These are phyloP conservation scores for Pseudolycoriella hygida DNA, from an alignment of 2,888 invertebrate genomes.

Conservation along the genomic window DNA sequence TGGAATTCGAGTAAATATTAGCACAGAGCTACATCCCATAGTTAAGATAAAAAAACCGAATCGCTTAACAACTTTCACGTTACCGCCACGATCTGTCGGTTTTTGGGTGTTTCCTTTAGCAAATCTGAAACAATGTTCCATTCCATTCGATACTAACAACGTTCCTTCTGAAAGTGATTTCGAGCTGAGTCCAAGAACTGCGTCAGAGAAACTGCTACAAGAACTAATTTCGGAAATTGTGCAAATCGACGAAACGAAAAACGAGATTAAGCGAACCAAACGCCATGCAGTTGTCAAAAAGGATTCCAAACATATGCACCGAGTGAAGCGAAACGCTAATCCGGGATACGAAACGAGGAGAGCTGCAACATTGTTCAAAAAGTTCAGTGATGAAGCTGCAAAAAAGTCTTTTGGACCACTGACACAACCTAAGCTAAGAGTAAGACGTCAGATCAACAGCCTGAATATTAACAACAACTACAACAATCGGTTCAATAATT, in stretches of 20 bases:
- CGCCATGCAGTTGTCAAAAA: neutral
- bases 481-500: constrained; percentile 4
- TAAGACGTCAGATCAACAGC: too few species aligned
- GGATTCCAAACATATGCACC: neutral
- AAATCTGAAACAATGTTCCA: constrained; percentile 37
- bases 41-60: constrained; percentile 34
- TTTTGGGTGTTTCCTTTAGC: constrained; percentile 59
- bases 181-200: constrained; percentile 5
- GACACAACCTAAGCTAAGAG: too few species aligned
- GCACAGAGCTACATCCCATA: constrained; percentile 37
- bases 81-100: constrained; percentile 49
- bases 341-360: too few species aligned
- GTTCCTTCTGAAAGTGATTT: neutral
- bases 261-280: neutral
- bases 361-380: too few species aligned
- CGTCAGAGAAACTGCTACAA: constrained; percentile 9
- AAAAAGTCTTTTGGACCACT: too few species aligned
- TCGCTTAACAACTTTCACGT: constrained; percentile 35
- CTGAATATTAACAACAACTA: too few species aligned
- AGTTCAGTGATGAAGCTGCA: too few species aligned
- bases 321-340: constrained; percentile 6
- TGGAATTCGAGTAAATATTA: constrained; percentile 37
- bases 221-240: constrained; percentile 9
- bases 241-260: neutral
- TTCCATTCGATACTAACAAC: constrained; percentile 15